phyloP scores from a whole-genome alignment of 2,797 vertebrate species.

The Melanotaenia maccullochi region DNA sequence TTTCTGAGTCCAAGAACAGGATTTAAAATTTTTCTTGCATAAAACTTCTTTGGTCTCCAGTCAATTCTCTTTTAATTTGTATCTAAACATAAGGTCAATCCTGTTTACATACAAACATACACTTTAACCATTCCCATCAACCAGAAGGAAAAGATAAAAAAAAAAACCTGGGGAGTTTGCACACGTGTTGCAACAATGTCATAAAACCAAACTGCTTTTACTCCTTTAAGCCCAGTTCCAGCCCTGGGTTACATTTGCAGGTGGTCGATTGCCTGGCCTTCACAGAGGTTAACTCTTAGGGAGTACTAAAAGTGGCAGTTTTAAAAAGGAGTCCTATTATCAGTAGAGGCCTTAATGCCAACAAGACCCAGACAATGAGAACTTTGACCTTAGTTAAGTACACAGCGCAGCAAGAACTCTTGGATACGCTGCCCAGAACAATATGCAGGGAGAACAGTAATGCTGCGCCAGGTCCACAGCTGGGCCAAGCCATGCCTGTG shows the following conservation, averaged over 20 bases:
- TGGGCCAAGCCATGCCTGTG: constrained; percentile 90
- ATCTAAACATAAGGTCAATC: constrained; percentile 36
- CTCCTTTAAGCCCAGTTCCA: constrained; percentile 79
- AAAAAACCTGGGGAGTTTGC: background rate
- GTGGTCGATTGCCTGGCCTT: constrained; percentile 88
- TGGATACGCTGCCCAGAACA: constrained; percentile 91
- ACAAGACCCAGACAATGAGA: constrained; percentile 95
- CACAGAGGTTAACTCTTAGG: constrained; percentile 90
- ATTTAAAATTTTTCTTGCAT: background rate
- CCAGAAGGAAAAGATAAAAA: background rate
- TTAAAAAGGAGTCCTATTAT: constrained; percentile 88
- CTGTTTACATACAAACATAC: constrained; percentile 45
- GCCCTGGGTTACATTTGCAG: constrained; percentile 87
- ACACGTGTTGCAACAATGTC: constrained; percentile 81
- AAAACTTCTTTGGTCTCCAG: constrained; percentile 8
- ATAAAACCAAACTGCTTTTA: constrained; percentile 72
- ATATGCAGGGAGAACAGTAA: constrained; percentile 85
- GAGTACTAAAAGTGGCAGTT: constrained; percentile 85
- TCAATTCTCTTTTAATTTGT: constrained; percentile 40
- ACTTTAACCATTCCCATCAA: constrained; percentile 50
- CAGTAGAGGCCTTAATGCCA: constrained; percentile 86
- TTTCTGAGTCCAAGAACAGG: constrained; percentile 3
- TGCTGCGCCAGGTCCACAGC: constrained; percentile 81
- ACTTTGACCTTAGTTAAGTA: constrained; percentile 93
- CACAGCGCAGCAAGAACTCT: constrained; percentile 92